Evolutionary conservation across 2,888 invertebrate genomes (phyloP), one percentile per base, ranked within the genome.

Genomic region (Troides helena): DNA sequence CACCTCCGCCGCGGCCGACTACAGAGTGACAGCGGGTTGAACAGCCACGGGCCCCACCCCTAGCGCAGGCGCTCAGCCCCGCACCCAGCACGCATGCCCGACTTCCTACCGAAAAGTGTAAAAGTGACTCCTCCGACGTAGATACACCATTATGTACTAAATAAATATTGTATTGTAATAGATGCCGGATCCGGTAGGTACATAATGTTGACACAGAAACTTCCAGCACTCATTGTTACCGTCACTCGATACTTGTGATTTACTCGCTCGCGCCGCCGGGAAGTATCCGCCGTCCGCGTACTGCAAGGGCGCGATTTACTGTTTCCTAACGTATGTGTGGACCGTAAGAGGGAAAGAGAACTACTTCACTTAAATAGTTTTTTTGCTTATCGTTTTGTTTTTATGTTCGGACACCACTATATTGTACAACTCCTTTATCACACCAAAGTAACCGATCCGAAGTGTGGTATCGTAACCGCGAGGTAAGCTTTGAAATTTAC

Each of bases 101-200:
- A 87, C 90, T 87, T 88, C 92, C 92, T 89, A 90, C 91, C 84
- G 84, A 87, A 89, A 92, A 90, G 86, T 91, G 85, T 87, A 91
- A 91, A 91, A 92, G 92, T 87, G 91, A 92, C 92, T 92, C 92
- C 92, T 92, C 89, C 91, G 88, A 84, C 84, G 84, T 87, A 92
- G 87, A 89, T 90, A 90, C 83, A 89, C 84, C 87, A 87, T 88
- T 92, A 92, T 92, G 84, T 92, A 90, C 87, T 90, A 90, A 89
- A 90, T 87, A 92, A 91, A 91, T 91, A 91, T 87, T 88, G 85
- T 89, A 87, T 83, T 85, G 81, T 81, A 85, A 88, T 87, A 89
- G 83, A 86, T 87, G 80, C 81, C 79, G 78, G 78, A 82, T 79
- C 76, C 75, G 73, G 81, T 82, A 87, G 74, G 82, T 82, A 88